Percentiles rank a stretch among this genome's conserved stretches.
phyloP scores from a whole-genome alignment of 2,888 invertebrate genomes.

The Drosophila kuntzei region DNA sequence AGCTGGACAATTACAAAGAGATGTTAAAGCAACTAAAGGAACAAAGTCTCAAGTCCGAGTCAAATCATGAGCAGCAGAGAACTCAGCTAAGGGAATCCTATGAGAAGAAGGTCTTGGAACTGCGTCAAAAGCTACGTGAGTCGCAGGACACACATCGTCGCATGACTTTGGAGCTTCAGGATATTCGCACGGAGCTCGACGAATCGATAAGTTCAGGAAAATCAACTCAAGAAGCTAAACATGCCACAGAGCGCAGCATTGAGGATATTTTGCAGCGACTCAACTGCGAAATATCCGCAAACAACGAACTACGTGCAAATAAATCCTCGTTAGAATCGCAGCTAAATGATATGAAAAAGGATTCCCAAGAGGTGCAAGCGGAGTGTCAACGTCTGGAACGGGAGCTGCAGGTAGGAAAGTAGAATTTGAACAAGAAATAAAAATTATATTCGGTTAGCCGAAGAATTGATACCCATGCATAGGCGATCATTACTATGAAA shows the following conservation, averaged over 20 bases:
- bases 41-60: constrained; percentile 78
- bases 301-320: constrained; percentile 79
- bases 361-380: constrained; percentile 70
- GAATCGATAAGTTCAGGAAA: constrained; percentile 80
- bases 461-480: too few species aligned
- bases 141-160: constrained; percentile 86
- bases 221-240: constrained; percentile 82
- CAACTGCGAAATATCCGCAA: constrained; percentile 82
- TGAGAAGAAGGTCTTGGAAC: constrained; percentile 85
- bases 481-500: too few species aligned
- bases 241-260: constrained; percentile 80
- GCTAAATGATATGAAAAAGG: constrained; percentile 82
- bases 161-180: constrained; percentile 82
- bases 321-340: constrained; percentile 74
- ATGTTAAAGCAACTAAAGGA: constrained; percentile 84
- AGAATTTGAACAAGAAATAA: too few species aligned
- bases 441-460: too few species aligned
- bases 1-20: constrained; percentile 84
- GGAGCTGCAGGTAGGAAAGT: constrained; percentile 75
- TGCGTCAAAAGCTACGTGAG: constrained; percentile 85
- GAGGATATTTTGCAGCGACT: constrained; percentile 83
- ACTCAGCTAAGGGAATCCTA: constrained; percentile 84
- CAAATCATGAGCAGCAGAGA: constrained; percentile 84
- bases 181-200: constrained; percentile 82
- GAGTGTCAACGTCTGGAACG: constrained; percentile 81